Percentiles rank a stretch among this genome's conserved stretches.
Evolutionary conservation across 2,113 vertebrate genomes (phyloP).

Genomic region (Hippolais icterina): DNA sequence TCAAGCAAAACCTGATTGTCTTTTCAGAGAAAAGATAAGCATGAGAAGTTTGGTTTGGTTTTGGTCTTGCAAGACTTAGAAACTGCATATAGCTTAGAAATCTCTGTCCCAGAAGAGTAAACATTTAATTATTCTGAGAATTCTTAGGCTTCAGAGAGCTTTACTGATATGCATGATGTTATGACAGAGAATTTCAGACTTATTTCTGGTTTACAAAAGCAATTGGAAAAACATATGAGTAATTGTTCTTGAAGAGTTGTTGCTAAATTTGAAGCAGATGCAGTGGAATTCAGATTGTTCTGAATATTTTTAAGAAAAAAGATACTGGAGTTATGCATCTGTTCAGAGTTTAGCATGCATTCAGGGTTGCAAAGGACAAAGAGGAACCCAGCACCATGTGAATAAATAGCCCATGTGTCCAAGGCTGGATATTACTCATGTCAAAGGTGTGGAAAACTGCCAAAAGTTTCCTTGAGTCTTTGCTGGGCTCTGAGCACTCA

Average conservation of each 20-base stretch:
- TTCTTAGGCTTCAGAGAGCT: background rate
- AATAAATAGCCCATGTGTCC: background rate
- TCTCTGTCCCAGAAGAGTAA: background rate
- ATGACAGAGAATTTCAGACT: background rate
- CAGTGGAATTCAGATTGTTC: background rate
- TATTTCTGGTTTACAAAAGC: background rate
- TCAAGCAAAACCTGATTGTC: background rate
- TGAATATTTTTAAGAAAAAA: background rate
- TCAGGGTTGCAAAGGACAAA: background rate
- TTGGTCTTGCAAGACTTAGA: background rate
- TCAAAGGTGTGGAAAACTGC: background rate
- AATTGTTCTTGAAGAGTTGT: background rate
- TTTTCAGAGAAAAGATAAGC: background rate
- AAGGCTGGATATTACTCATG: background rate
- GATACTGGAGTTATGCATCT: background rate
- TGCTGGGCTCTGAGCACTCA: background rate
- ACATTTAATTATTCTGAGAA: background rate
- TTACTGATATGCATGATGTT: background rate
- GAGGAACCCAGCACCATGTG: accelerated
- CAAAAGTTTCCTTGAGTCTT: background rate
- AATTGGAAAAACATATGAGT: background rate
- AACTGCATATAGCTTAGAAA: background rate
- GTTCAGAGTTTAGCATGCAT: background rate
- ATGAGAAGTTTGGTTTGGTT: background rate
- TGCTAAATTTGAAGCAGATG: background rate